Evolutionary conservation across 2,113 vertebrate species (phyloP).

Genomic region (Hepsetus odoe): DNA sequence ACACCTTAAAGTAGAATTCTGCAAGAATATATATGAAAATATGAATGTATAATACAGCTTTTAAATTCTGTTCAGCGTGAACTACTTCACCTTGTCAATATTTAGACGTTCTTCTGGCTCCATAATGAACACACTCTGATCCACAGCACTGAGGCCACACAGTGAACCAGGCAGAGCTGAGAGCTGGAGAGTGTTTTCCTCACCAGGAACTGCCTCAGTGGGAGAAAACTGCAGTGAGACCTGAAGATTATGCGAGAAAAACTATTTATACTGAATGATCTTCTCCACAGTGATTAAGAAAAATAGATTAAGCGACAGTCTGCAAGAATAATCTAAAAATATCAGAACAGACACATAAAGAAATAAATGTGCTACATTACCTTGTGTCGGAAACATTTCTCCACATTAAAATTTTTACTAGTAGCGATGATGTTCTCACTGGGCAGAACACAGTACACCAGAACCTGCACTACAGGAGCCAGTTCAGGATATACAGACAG

Average conservation of each 20-base stretch:
- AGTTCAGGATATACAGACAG: conserved; percentile 71
- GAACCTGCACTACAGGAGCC: conserved; percentile 66
- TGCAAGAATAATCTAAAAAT: background rate
- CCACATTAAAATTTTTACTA: conserved; percentile 66
- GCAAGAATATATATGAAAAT: too few species aligned
- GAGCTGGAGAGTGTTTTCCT: conserved; percentile 62
- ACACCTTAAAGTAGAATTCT: too few species aligned
- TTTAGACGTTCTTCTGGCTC: conserved; percentile 74
- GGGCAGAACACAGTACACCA: conserved; percentile 81
- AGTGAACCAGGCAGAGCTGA: conserved; percentile 78
- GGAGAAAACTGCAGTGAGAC: conserved; percentile 76
- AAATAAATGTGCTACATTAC: conserved; percentile 58
- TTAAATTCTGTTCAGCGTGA: too few species aligned
- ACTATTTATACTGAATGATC: background rate
- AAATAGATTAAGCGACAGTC: too few species aligned
- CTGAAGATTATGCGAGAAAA: conserved; percentile 57
- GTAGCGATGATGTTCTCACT: conserved; percentile 77
- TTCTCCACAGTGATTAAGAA: background rate
- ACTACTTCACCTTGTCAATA: conserved; percentile 60
- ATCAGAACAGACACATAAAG: background rate
- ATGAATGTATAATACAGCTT: too few species aligned
- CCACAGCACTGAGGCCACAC: conserved; percentile 81
- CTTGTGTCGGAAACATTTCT: conserved; percentile 85
- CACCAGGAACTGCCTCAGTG: conserved; percentile 74
- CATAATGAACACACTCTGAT: conserved; percentile 81